Percentiles rank a stretch among this genome's conserved stretches.
phyloP scores from a whole-genome alignment of 2,888 invertebrate genomes.

The Phortica okadai region DNA sequence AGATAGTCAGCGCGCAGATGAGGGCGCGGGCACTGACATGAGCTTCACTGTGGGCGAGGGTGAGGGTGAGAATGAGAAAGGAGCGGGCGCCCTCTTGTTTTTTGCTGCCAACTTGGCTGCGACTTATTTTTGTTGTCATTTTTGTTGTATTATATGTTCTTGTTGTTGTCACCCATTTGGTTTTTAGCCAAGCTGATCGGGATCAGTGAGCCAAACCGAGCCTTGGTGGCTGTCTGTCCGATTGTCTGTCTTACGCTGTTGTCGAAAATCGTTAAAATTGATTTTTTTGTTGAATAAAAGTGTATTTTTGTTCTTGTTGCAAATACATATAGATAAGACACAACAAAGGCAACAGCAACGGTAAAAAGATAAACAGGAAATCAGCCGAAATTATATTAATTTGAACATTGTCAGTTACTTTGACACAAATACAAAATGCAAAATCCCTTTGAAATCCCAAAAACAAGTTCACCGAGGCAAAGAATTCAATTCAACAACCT shows the following conservation, averaged over 20 bases:
- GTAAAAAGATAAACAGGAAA: slow-evolving; percentile 41
- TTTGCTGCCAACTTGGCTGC: slow-evolving; percentile 6
- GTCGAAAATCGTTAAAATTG: slow-evolving; percentile 59
- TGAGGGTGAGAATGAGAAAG: slow-evolving; percentile 9
- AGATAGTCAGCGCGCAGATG: too few relatives aligned
- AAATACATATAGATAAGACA: slow-evolving; percentile 50
- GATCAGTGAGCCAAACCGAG: not conserved
- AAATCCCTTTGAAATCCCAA: slow-evolving; percentile 44
- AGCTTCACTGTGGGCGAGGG: too few relatives aligned
- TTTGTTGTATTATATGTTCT: not conserved
- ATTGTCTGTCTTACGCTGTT: slow-evolving; percentile 37
- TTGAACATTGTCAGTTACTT: slow-evolving; percentile 66
- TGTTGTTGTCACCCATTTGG: slow-evolving; percentile 18
- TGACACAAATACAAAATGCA: slow-evolving; percentile 59
- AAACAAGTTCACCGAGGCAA: slow-evolving; percentile 39
- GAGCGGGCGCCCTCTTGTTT: not conserved
- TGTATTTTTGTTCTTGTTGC: slow-evolving; percentile 45
- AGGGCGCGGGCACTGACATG: too few relatives aligned
- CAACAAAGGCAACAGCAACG: not conserved
- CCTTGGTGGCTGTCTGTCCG: too few relatives aligned
- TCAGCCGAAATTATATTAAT: slow-evolving; percentile 68
- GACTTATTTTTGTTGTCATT: slow-evolving; percentile 7
- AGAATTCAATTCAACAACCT: slow-evolving; percentile 39
- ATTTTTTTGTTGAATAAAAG: slow-evolving; percentile 58
- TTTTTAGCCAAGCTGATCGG: slow-evolving; percentile 4